Percentiles rank a stretch among this genome's conserved stretches.
These are phyloP conservation scores for Phragmatobia fuliginosa DNA, from an alignment of 2,888 invertebrate species.

Conservation along the genomic window DNA sequence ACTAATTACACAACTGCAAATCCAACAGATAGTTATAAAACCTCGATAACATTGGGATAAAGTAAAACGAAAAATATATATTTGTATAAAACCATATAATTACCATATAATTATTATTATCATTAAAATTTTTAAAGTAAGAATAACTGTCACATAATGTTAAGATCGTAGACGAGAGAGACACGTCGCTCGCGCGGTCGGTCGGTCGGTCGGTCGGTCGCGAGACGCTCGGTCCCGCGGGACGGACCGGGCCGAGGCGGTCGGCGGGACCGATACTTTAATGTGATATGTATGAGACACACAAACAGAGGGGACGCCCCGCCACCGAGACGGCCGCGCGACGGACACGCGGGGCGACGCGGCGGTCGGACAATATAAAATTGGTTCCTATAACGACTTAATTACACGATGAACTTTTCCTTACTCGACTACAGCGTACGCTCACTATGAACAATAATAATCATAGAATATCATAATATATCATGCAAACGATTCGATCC, in stretches of 20 bases:
- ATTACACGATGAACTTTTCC: slow-evolving; percentile 54
- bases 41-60: not conserved
- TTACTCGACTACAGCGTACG: slow-evolving; percentile 49
- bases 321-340: not conserved
- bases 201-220: not conserved
- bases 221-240: too few relatives aligned
- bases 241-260: too few relatives aligned
- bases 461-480: slow-evolving; percentile 39
- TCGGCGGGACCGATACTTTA: slow-evolving; percentile 29
- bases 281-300: slow-evolving; percentile 55
- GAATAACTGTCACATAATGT: slow-evolving; percentile 72
- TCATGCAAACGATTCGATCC: slow-evolving; percentile 67
- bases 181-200: slow-evolving; percentile 33
- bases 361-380: slow-evolving; percentile 70
- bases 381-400: slow-evolving; percentile 71
- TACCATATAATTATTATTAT: slow-evolving; percentile 83
- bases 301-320: slow-evolving; percentile 38
- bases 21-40: not conserved
- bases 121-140: slow-evolving; percentile 81
- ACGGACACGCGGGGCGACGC: slow-evolving; percentile 11
- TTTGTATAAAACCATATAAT: slow-evolving; percentile 83
- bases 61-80: slow-evolving; percentile 43
- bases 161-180: slow-evolving; percentile 55
- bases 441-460: slow-evolving; percentile 55
- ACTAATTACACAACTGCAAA: not conserved